phyloP scores from a whole-genome alignment of 2,113 vertebrate genomes.

The Arizona elegans region DNA sequence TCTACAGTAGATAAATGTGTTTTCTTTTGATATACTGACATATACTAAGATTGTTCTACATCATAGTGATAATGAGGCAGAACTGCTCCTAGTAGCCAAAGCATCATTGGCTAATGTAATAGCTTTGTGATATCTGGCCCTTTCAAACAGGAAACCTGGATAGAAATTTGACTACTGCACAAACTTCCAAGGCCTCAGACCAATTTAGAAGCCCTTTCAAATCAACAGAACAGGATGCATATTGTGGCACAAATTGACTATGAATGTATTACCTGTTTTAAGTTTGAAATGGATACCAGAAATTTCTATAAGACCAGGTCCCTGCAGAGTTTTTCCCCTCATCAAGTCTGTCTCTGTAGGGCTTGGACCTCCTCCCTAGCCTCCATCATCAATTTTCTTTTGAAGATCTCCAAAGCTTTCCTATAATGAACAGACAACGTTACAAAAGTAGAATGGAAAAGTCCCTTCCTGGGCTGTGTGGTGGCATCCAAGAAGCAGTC shows the following conservation, averaged over 20 bases:
- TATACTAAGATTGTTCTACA: not conserved
- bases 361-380: too few species aligned
- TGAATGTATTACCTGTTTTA: not conserved
- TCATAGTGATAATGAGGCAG: not conserved
- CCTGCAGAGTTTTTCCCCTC: too few species aligned
- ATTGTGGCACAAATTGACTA: not conserved
- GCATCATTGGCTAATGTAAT: not conserved
- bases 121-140: not conserved
- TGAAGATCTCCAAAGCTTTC: too few species aligned
- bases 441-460: too few species aligned
- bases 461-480: too few species aligned
- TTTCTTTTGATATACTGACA: not conserved
- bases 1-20: not conserved
- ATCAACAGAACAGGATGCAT: not conserved
- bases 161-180: not conserved
- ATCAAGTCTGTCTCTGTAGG: too few species aligned
- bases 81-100: not conserved
- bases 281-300: not conserved
- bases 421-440: too few species aligned
- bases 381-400: too few species aligned
- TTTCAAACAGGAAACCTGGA: not conserved
- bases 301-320: not conserved
- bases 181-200: not conserved
- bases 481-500: too few species aligned
- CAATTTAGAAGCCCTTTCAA: not conserved